phyloP scores from a whole-genome alignment of 2,888 invertebrate species.

The Noctua janthe region DNA sequence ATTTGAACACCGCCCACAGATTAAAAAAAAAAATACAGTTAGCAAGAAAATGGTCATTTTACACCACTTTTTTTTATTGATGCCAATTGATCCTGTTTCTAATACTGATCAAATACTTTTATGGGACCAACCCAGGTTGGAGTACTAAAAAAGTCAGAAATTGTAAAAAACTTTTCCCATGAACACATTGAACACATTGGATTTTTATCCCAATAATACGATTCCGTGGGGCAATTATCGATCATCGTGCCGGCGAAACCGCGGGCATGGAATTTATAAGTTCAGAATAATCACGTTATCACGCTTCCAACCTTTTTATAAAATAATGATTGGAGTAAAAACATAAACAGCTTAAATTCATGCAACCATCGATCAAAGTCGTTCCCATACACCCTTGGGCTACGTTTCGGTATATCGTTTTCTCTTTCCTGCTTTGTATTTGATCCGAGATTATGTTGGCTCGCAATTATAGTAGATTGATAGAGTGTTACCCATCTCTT shows the following conservation, averaged over 20 bases:
- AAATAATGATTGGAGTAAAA: constrained; percentile 14
- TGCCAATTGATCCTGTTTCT: too few species aligned
- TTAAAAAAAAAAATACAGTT: too few species aligned
- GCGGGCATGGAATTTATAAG: neutral
- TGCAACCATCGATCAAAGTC: constrained; percentile 60
- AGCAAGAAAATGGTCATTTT: too few species aligned
- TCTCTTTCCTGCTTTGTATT: constrained; percentile 55
- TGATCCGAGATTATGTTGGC: constrained; percentile 61
- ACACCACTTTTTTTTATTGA: too few species aligned
- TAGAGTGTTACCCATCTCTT: constrained; percentile 49
- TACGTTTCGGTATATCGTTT: constrained; percentile 47
- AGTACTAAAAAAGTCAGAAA: too few species aligned
- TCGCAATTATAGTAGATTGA: constrained; percentile 61
- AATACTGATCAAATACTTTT: too few species aligned
- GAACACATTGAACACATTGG: neutral
- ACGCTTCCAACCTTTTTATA: neutral
- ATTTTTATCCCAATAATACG: neutral
- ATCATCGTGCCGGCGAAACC: neutral
- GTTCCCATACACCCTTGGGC: constrained; percentile 38
- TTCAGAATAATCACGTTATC: neutral
- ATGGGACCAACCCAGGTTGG: too few species aligned
- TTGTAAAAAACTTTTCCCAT: too few species aligned
- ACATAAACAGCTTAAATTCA: constrained; percentile 34
- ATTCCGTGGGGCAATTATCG: neutral
- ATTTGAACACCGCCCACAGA: too few species aligned